Base-by-base conservation (phyloP, 2,797 vertebrate genomes). In the Microctenopoma lineatum region DNA sequence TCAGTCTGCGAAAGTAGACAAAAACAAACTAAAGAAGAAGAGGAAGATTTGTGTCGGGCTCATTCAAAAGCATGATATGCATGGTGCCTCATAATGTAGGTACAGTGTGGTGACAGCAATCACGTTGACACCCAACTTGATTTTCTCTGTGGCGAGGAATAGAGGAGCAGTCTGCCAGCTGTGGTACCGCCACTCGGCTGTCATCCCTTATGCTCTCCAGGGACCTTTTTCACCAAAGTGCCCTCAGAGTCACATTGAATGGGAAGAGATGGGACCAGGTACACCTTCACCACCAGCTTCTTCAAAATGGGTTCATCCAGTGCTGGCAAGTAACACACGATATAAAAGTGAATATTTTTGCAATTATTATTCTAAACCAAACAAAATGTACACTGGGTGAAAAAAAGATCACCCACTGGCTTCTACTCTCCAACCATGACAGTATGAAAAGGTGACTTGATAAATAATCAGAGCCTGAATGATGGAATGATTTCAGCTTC, bases 81-180 rank as follows among this genome's bases (percentile, higher is more conserved):
- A 25, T 16, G 42, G 58, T 41, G 51, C 69, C 59, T 66, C 27
- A 32, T 66, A 70, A 79, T 58, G 46, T 46, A 34, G 21, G 34
- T n/a, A 32, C 21, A 47, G 57, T 4, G 1, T 13, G 4, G 53
- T 21, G 70, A 54, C 34, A 75, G 78, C 64, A 64, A 52, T 79
- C 59, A 80, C 53, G 44, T 4, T 67, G 79, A 73, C 73, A 76
- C 75, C 53, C 55, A 75, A 77, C 63, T 46, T 75, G 63, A 75
- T 84, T 78, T 70, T 44, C 41, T 64, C 39, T 32, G 57, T 59
- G 27, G 32, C 27, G 59, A 72, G 46, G 62, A 74, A 48, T 39
- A 18, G 25, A 62, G 12, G 26, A 59, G 42, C 59, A 53, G 25
- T 47, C 58, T 46, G 51, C 66, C 80, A 84, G 73, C 81, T 87